These are phyloP conservation scores for Clarias fuscus DNA, from an alignment of 2,797 vertebrate genomes.

Conservation along the genomic window DNA sequence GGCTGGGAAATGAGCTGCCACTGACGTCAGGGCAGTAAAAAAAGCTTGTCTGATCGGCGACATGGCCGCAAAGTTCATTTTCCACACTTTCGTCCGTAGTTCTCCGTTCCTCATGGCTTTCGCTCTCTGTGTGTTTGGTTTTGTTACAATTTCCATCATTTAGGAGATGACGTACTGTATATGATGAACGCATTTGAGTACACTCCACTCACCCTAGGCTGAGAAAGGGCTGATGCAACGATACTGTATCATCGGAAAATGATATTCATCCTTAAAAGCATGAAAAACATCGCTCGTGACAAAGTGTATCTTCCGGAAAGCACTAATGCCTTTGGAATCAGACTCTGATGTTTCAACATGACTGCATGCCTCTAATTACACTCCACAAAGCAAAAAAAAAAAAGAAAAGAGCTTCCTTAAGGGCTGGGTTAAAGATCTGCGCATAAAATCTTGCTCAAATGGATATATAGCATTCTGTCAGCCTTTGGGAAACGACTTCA, in stretches of 20 bases:
- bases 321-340: constrained; percentile 14
- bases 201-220: neutral
- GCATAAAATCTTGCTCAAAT: neutral
- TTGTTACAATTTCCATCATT: neutral
- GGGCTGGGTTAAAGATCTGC: constrained; percentile 19
- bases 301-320: neutral
- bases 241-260: neutral
- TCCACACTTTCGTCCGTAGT: constrained; percentile 35
- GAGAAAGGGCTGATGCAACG: neutral
- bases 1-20: constrained; percentile 51
- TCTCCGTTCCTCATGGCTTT: neutral
- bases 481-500: constrained; percentile 13
- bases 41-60: constrained; percentile 48
- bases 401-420: neutral
- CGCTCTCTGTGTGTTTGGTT: neutral
- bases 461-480: neutral
- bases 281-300: constrained; percentile 1
- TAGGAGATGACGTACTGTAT: neutral
- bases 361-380: constrained; percentile 11
- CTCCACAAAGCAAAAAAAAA: neutral
- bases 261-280: neutral
- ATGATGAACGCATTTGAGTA: neutral
- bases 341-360: neutral
- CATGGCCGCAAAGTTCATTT: constrained; percentile 45
- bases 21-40: constrained; percentile 46